Base-by-base conservation (phyloP, 2,113 vertebrate genomes). In the Strix uralensis region DNA sequence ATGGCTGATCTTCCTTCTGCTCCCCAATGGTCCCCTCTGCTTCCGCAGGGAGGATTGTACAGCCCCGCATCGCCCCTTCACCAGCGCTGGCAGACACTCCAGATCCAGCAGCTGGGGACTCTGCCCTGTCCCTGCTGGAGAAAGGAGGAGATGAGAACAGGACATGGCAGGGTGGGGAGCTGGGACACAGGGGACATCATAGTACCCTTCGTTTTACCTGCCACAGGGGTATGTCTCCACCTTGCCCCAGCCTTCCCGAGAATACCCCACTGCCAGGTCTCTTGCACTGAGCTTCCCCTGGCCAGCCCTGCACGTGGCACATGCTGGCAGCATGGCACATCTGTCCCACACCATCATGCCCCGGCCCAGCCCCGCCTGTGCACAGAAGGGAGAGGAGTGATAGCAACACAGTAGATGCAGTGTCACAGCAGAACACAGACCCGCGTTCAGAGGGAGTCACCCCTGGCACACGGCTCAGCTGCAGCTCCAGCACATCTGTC, bases 1-100 rank as follows among this genome's bases (percentile, higher is more conserved):
- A 0, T 1, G 86, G 79, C 94, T 96, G 96, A 97, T 86, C 94
- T 81, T 97, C 92, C 96, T 96, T 84, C 89, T 89, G 36, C 82
- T 30, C 42, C 83, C 22, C 4, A 9, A 6, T 9, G 32, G 11
- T 62, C 34, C 44, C 26, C 17, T 44, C 49, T 30, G 57, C 86
- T 54, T 80, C 91, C 0, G 3, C 26, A 19, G 29, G 8, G 25
- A 27, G 25, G 15, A 9, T 2, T 1, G 62, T 6, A 10, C 80
- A 16, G 74, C 62, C 32, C 23, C 11, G 2, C 8, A 12, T 2
- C 0, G 30, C 1, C 21, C 58, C 42, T 23, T 27, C 2, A 0
- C 5, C 90, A 13, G 61, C 2, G 27, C 55, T 32, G 70, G 59
- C 27, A 40, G 26, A 13, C 0, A 7, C 38, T 67, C 44, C 72